A percentile compares a stretch with the other conserved stretches of the same genome.
Evolutionary conservation across 2,888 invertebrate genomes (phyloP).

Genomic region (Aphodius sticticus): DNA sequence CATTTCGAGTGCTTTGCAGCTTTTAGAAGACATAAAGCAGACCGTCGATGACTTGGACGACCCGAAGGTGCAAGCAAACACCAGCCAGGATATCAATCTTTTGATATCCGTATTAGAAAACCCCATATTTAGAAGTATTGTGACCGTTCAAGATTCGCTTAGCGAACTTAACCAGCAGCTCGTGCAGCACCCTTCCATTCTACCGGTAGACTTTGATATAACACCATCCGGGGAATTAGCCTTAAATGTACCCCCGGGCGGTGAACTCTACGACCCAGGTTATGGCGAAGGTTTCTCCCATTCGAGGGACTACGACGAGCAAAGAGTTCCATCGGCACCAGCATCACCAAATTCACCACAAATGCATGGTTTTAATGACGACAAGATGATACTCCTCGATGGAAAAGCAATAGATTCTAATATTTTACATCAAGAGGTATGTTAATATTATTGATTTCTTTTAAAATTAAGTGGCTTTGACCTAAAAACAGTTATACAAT

Average conservation of each 20-base stretch:
- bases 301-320: conserved; percentile 74
- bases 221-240: conserved; percentile 76
- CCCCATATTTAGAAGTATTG: conserved; percentile 89
- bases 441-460: not conserved
- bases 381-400: conserved; percentile 86
- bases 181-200: conserved; percentile 89
- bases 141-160: conserved; percentile 90
- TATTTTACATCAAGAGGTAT: conserved; percentile 83
- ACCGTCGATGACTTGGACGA: conserved; percentile 86
- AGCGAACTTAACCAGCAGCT: conserved; percentile 87
- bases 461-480: not conserved
- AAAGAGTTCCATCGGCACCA: conserved; percentile 79
- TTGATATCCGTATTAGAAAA: conserved; percentile 86
- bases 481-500: not conserved
- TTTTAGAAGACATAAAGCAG: conserved; percentile 87
- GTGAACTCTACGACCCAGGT: conserved; percentile 65
- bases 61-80: conserved; percentile 77
- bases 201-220: conserved; percentile 94
- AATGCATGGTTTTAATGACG: conserved; percentile 81
- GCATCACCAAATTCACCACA: conserved; percentile 75
- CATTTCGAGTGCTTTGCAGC: conserved; percentile 88
- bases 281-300: conserved; percentile 60
- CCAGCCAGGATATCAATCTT: conserved; percentile 82
- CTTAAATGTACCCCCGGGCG: conserved; percentile 68
- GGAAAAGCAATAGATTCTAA: conserved; percentile 79